Conservation (phyloP, 2,797 vertebrate species). For the Urosaurus nigricauda region DNA sequence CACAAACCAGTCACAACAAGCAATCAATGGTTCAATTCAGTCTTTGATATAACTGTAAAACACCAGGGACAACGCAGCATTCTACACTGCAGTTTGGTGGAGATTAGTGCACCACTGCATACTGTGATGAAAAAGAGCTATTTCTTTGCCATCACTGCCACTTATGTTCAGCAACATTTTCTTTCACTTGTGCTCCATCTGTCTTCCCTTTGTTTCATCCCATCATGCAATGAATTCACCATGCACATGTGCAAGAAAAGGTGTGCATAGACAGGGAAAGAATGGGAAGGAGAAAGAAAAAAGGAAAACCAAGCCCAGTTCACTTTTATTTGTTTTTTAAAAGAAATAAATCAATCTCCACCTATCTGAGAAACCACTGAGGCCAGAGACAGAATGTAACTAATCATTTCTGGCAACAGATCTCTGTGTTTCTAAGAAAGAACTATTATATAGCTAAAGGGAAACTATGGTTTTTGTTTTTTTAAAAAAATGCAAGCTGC, state of each 20-base stretch:
- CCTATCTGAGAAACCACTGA: not conserved
- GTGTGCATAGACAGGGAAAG: not conserved
- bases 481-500: constrained; percentile 17
- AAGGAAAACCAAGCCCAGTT: not conserved
- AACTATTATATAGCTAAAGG: not conserved
- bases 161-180: not conserved
- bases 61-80: no score
- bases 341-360: constrained; percentile 14
- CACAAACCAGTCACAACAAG: no score
- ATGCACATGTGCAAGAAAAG: not conserved
- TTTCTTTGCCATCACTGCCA: no score
- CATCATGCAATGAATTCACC: not conserved
- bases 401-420: not conserved
- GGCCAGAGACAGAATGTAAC: not conserved
- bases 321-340: not conserved
- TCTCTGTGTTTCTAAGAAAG: not conserved
- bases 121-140: no score
- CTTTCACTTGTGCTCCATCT: no score
- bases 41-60: no score
- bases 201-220: not conserved
- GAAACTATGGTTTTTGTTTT: not conserved
- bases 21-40: no score
- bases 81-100: no score
- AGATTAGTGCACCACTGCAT: no score
- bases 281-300: not conserved